phyloP scores from a whole-genome alignment of 2,113 vertebrate species.

The Brachypteracias leptosomus region DNA sequence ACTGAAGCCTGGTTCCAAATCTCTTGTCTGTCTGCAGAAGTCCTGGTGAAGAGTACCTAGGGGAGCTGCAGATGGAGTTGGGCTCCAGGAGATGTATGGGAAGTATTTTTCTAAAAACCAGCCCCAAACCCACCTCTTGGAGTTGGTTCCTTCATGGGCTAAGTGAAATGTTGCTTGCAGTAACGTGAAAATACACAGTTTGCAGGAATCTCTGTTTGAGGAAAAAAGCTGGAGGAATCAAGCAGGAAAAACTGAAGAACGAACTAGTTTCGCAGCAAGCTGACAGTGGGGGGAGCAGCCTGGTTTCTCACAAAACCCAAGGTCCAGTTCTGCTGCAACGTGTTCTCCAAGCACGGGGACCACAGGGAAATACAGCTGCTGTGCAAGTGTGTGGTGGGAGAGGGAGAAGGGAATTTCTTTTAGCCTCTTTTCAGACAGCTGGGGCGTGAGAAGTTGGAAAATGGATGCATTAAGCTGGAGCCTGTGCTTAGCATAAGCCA shows the following conservation, averaged over 20 bases:
- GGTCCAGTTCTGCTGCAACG: fast-evolving
- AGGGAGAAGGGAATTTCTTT: background rate
- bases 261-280: background rate
- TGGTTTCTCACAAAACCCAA: background rate
- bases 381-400: background rate
- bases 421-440: conserved; percentile 2
- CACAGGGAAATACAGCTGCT: background rate
- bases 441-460: conserved; percentile 9
- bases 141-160: background rate
- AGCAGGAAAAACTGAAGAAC: background rate
- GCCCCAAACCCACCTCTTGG: background rate
- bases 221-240: background rate
- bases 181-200: background rate
- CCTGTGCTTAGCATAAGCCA: background rate
- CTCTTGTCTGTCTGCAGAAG: background rate
- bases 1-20: background rate
- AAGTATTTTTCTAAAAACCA: background rate
- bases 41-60: background rate
- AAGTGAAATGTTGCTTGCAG: fast-evolving
- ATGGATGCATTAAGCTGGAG: background rate
- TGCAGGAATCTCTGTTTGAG: background rate
- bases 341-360: fast-evolving
- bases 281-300: background rate
- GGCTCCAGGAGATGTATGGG: background rate
- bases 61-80: background rate